These are phyloP conservation scores for Chymomyza fuscimana DNA, from an alignment of 2,888 invertebrate genomes.

Conservation along the genomic window DNA sequence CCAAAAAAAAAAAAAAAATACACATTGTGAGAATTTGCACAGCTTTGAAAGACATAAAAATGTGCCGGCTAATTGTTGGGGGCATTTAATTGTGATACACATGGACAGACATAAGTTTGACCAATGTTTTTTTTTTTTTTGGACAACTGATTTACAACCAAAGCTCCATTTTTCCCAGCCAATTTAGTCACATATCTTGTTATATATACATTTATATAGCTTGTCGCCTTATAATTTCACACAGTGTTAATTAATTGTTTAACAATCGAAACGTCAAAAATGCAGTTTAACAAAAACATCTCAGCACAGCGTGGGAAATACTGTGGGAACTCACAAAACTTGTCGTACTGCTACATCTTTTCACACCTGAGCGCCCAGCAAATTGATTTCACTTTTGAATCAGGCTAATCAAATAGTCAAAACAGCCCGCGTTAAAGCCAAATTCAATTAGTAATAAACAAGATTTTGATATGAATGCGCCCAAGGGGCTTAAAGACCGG, in stretches of 20 bases:
- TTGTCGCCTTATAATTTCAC: conserved; percentile 56
- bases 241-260: conserved; percentile 71
- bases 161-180: conserved; percentile 52
- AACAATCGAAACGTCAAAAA: conserved; percentile 55
- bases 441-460: conserved; percentile 75
- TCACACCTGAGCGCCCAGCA: conserved; percentile 56
- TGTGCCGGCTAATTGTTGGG: conserved; percentile 60
- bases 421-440: conserved; percentile 31
- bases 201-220: conserved; percentile 17
- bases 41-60: conserved; percentile 65
- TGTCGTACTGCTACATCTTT: conserved; percentile 14
- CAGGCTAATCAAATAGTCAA: conserved; percentile 5
- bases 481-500: conserved; percentile 11
- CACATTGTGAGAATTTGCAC: conserved; percentile 63
- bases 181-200: conserved; percentile 14
- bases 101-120: conserved; percentile 1
- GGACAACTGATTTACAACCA: background rate
- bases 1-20: background rate
- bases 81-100: conserved; percentile 70
- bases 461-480: conserved; percentile 56
- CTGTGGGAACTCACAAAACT: conserved; percentile 13
- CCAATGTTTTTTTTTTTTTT: no score
- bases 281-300: conserved; percentile 21
- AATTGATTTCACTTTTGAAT: conserved; percentile 55
- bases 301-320: conserved; percentile 56